phyloP scores from a whole-genome alignment of 1,140 invertebrate species.

The Sycobia sp. region DNA sequence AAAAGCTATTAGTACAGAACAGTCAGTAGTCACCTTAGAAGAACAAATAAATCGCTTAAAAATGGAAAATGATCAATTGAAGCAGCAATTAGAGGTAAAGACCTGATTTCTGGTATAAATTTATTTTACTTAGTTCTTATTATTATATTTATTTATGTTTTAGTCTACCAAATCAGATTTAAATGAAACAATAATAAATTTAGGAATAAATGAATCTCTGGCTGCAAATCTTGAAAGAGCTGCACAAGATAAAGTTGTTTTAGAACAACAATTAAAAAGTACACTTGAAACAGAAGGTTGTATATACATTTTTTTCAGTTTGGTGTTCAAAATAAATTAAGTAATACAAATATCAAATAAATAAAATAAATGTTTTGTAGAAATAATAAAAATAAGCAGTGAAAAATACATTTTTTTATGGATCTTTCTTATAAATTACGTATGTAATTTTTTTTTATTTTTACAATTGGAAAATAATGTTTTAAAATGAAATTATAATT shows the following conservation, averaged over 20 bases:
- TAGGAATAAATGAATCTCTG: slow-evolving; percentile 53
- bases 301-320: neutral
- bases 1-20: slow-evolving; percentile 47
- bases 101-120: slow-evolving; percentile 19
- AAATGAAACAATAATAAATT: slow-evolving; percentile 52
- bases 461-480: too few relatives aligned
- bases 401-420: too few relatives aligned
- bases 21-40: slow-evolving; percentile 47
- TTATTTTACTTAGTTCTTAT: slow-evolving; percentile 12
- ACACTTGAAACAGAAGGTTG: slow-evolving; percentile 57
- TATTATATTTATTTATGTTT: slow-evolving; percentile 25
- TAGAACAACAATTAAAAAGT: slow-evolving; percentile 52
- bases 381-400: too few relatives aligned
- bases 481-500: too few relatives aligned
- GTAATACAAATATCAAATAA: neutral
- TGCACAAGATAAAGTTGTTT: slow-evolving; percentile 49
- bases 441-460: too few relatives aligned
- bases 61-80: slow-evolving; percentile 56
- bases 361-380: neutral
- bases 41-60: slow-evolving; percentile 52
- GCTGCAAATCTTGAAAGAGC: slow-evolving; percentile 53
- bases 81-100: slow-evolving; percentile 50
- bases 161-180: slow-evolving; percentile 54
- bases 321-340: too few relatives aligned
- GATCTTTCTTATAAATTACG: neutral